Evolutionary conservation across 2,113 vertebrate genomes (phyloP).

Genomic region (Formicarius rufipectus): DNA sequence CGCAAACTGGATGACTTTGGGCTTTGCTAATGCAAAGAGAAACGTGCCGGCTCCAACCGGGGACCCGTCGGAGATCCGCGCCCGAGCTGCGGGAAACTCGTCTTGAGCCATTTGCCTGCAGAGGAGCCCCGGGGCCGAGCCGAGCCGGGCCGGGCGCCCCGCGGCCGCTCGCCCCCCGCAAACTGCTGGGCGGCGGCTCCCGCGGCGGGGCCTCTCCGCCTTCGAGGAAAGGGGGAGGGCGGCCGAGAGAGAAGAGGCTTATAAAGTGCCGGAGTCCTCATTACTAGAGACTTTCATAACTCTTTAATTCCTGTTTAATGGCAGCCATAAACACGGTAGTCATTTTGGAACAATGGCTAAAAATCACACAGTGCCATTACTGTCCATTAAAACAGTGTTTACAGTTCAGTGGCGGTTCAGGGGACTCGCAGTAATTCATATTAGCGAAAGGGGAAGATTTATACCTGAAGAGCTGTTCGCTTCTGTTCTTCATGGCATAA

Average conservation of each 20-base stretch:
- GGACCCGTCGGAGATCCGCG: conserved; percentile 75
- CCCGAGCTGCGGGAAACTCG: conserved; percentile 66
- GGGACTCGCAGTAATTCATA: conserved; percentile 68
- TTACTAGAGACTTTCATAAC: conserved; percentile 79
- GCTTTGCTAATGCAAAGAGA: conserved; percentile 90
- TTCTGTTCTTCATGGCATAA: conserved; percentile 34
- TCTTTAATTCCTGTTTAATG: conserved; percentile 81
- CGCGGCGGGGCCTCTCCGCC: not conserved
- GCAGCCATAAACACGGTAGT: conserved; percentile 77
- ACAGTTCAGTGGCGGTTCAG: conserved; percentile 78
- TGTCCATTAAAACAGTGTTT: conserved; percentile 82
- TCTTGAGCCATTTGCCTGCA: conserved; percentile 46
- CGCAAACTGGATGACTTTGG: conserved; percentile 96
- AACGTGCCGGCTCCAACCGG: conserved; percentile 82
- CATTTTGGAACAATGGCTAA: conserved; percentile 81
- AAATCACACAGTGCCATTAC: conserved; percentile 79
- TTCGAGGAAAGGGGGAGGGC: not conserved
- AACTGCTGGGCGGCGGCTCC: not conserved
- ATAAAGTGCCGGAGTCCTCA: conserved; percentile 69
- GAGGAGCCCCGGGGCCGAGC: not conserved
- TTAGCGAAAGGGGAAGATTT: conserved; percentile 70
- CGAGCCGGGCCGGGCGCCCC: not conserved
- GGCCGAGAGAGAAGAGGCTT: conserved; percentile 7
- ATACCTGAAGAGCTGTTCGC: conserved; percentile 44
- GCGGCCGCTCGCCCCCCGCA: not conserved